Percentiles rank a stretch among this genome's conserved stretches.
These are phyloP conservation scores for Muscidifurax raptorellus DNA, from an alignment of 1,140 invertebrate species.

Conservation along the genomic window DNA sequence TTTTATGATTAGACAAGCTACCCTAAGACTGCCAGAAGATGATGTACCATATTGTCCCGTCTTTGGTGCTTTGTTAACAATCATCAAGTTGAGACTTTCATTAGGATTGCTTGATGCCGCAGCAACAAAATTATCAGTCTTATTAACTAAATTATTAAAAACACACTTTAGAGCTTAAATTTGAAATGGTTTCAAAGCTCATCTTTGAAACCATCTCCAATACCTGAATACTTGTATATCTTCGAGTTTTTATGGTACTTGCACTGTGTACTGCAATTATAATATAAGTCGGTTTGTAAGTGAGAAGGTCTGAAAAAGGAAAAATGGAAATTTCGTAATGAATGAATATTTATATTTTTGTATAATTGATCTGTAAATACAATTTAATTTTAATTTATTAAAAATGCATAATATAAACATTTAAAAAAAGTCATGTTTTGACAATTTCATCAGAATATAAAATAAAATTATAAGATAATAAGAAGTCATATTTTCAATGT, in stretches of 20 bases:
- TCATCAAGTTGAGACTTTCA: conserved; percentile 52
- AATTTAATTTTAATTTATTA: background rate
- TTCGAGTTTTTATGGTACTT: conserved; percentile 23
- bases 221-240: conserved; percentile 45
- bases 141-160: conserved; percentile 38
- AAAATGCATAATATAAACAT: background rate
- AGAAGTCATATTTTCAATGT: background rate
- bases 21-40: conserved; percentile 41
- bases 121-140: conserved; percentile 43
- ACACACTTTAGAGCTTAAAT: conserved; percentile 40
- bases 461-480: background rate
- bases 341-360: background rate
- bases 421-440: background rate
- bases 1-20: conserved; percentile 47
- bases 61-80: conserved; percentile 53
- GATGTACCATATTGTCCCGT: conserved; percentile 42
- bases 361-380: background rate
- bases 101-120: conserved; percentile 52
- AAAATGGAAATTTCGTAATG: background rate
- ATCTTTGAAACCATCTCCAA: conserved; percentile 49
- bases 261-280: conserved; percentile 48
- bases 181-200: conserved; percentile 36
- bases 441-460: too few relatives aligned
- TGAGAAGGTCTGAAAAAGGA: conserved; percentile 28
- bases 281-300: conserved; percentile 39